Percentiles rank a stretch among this genome's conserved stretches.
Evolutionary conservation across 2,797 vertebrate species (phyloP).

Genomic region (Artibeus lituratus): DNA sequence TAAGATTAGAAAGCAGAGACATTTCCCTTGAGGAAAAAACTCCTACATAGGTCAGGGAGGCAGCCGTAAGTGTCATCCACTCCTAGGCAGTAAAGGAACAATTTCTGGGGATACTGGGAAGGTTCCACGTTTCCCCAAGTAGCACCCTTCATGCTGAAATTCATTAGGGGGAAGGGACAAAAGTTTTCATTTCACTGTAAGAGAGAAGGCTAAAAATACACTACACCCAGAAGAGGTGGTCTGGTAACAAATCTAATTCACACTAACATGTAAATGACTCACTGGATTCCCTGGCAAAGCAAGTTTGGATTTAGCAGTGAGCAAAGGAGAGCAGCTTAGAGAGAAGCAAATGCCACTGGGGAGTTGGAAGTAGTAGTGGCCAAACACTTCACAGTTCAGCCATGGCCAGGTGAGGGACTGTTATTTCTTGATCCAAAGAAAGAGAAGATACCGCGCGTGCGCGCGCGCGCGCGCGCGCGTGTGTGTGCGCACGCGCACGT

Average conservation of each 20-base stretch:
- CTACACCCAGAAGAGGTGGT: background rate
- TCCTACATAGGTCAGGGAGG: background rate
- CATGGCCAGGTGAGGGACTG: background rate
- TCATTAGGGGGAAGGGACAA: background rate
- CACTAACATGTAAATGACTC: background rate
- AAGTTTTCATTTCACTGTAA: background rate
- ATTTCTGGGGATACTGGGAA: background rate
- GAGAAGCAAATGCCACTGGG: background rate
- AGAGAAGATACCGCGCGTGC: background rate
- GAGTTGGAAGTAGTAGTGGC: background rate
- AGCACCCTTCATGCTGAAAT: background rate
- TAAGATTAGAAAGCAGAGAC: background rate
- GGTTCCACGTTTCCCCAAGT: background rate
- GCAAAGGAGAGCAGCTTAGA: background rate
- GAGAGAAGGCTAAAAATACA: background rate
- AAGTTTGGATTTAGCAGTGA: background rate
- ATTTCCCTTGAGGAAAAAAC: background rate
- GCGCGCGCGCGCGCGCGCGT: accelerated
- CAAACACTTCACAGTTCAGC: background rate
- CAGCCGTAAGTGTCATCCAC: background rate
- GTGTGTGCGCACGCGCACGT: accelerated
- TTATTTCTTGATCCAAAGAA: background rate
- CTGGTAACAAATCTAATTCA: background rate
- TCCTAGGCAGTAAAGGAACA: background rate
- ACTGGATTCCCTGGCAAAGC: background rate